A percentile compares a stretch with the other conserved stretches of the same genome.
Conservation (phyloP, 53 echinoderm and acorn worm species). For the Patiria pectinifera region DNA sequence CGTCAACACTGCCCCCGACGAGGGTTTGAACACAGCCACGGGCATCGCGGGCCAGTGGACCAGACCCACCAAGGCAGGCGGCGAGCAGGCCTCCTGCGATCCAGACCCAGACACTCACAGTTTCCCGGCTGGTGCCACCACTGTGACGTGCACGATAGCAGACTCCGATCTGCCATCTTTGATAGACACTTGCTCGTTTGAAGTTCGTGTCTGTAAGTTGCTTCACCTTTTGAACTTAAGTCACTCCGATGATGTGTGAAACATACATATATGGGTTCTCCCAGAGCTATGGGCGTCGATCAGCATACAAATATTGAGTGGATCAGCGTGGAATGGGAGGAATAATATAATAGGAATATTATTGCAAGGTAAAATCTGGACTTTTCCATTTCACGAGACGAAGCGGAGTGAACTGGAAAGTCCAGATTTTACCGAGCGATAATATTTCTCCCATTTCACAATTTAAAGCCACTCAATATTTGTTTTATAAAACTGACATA, state of each 20-base stretch:
- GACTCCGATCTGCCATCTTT: neutral
- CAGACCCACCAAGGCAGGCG: constrained; percentile 1
- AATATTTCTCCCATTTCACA: too few relatives aligned
- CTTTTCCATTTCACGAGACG: too few relatives aligned
- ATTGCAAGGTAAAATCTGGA: too few relatives aligned
- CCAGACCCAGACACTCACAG: neutral
- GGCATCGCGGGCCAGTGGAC: constrained; percentile 1
- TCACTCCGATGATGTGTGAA: neutral
- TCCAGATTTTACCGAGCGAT: too few relatives aligned
- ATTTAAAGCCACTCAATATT: too few relatives aligned
- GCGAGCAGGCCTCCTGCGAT: neutral
- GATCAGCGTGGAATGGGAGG: too few relatives aligned
- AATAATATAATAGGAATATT: too few relatives aligned
- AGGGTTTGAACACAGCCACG: neutral
- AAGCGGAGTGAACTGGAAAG: too few relatives aligned
- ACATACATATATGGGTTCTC: too few relatives aligned
- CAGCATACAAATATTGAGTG: too few relatives aligned
- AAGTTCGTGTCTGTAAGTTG: constrained; percentile 34
- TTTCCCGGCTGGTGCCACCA: neutral
- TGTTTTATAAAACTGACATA: too few relatives aligned
- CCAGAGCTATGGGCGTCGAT: too few relatives aligned
- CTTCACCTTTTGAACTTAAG: neutral
- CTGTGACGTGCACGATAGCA: neutral
- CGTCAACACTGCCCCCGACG: neutral
- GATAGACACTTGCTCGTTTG: neutral